Percentiles rank a stretch among this genome's conserved stretches.
These are phyloP conservation scores for Hippoglossus hippoglossus DNA, from an alignment of 2,797 vertebrate species.

Conservation along the genomic window DNA sequence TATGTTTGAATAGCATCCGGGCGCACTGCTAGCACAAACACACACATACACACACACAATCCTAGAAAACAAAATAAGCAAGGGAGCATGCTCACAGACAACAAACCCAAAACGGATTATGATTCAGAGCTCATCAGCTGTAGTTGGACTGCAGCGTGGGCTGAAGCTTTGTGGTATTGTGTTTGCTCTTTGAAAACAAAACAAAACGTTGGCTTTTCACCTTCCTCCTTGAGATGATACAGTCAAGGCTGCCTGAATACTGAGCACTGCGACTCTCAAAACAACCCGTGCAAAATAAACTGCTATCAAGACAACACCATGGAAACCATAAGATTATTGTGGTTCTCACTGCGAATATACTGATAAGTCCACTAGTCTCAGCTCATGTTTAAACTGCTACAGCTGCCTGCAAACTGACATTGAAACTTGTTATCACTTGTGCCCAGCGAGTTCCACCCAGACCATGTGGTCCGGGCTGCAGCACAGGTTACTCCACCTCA, in stretches of 20 bases:
- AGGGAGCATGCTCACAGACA: neutral
- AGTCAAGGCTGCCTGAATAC: neutral
- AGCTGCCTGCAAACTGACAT: neutral
- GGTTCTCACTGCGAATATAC: too few species aligned
- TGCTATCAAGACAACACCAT: neutral
- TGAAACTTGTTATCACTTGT: slow-evolving; percentile 4
- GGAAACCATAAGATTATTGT: too few species aligned
- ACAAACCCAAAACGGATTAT: slow-evolving; percentile 8
- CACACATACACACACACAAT: neutral
- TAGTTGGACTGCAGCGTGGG: slow-evolving; percentile 8
- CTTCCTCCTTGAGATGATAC: slow-evolving; percentile 32
- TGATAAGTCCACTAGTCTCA: neutral
- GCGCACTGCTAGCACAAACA: neutral
- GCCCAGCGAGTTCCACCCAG: slow-evolving; percentile 4
- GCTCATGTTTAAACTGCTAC: neutral
- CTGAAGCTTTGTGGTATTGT: slow-evolving; percentile 15
- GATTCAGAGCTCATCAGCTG: slow-evolving; percentile 40
- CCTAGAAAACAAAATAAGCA: slow-evolving; percentile 17
- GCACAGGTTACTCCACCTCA: slow-evolving; percentile 74
- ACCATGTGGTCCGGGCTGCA: slow-evolving; percentile 41
- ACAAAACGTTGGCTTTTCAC: slow-evolving; percentile 22
- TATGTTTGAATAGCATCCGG: slow-evolving; percentile 16
- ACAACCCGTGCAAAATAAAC: neutral
- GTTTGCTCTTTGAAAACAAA: slow-evolving; percentile 47
- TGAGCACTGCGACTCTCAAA: slow-evolving; percentile 24